phyloP scores from a whole-genome alignment of 2,888 invertebrate species.

The Apocheima hispidaria region DNA sequence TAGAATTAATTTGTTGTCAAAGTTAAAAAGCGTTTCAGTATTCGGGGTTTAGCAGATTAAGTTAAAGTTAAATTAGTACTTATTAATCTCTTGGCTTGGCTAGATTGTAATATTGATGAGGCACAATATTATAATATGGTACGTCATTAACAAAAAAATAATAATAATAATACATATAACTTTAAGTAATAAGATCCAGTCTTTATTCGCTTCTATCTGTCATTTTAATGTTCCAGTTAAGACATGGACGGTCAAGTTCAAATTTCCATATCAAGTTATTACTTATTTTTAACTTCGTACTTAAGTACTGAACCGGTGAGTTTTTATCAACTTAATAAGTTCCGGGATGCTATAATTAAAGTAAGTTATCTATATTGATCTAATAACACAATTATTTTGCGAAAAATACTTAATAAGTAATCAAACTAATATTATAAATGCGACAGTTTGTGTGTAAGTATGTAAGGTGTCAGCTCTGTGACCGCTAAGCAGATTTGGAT shows the following conservation, averaged over 20 bases:
- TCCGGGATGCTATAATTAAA: conserved; percentile 16
- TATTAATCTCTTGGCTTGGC: no score
- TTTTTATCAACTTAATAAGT: conserved; percentile 3
- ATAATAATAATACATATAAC: no score
- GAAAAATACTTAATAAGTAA: not conserved
- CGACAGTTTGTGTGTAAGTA: no score
- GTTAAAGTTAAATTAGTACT: no score
- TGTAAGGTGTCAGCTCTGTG: not conserved
- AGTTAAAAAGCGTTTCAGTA: no score
- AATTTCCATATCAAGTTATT: conserved; percentile 8
- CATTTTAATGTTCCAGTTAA: not conserved
- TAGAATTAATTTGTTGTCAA: no score
- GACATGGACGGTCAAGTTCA: not conserved
- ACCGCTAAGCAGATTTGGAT: no score
- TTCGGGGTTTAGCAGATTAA: no score
- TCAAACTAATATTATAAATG: conserved; percentile 3
- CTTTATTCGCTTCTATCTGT: not conserved
- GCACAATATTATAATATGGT: no score
- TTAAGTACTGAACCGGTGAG: not conserved
- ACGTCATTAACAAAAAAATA: no score
- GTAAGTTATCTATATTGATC: not conserved
- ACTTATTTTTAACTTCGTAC: conserved; percentile 6
- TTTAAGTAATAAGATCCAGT: no score
- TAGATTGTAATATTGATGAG: no score
- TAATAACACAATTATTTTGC: conserved; percentile 8